Conservation (phyloP, 2,113 vertebrate genomes). For the Aphelocoma coerulescens region DNA sequence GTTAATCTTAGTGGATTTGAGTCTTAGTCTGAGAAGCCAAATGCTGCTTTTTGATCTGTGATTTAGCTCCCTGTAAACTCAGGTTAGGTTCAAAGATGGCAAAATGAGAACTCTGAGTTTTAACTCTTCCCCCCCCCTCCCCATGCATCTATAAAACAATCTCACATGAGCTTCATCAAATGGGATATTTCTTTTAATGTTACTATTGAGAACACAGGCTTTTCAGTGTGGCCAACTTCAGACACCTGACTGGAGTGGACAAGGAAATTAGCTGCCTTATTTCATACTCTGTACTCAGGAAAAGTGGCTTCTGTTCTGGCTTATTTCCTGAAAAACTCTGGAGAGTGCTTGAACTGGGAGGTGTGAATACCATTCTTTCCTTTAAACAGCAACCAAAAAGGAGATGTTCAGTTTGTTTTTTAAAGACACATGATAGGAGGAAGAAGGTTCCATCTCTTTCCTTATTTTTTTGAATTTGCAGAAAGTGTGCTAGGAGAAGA, state of each 20-base stretch:
- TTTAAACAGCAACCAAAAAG: not conserved
- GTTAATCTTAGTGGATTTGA: not conserved
- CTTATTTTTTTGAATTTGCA: not conserved
- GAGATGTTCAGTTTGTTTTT: not conserved
- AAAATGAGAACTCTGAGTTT: not conserved
- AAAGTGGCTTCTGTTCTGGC: not conserved
- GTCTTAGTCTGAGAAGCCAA: not conserved
- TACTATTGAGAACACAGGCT: not conserved
- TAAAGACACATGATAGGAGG: fast-evolving
- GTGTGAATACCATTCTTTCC: not conserved
- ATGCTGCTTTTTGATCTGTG: not conserved
- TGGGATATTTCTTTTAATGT: not conserved
- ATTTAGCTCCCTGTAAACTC: not conserved
- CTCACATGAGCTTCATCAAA: not conserved
- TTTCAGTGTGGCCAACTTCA: not conserved
- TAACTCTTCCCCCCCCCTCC: not conserved
- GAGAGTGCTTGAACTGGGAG: not conserved
- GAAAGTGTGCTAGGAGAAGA: not conserved
- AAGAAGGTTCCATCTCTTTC: not conserved
- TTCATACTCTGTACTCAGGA: not conserved
- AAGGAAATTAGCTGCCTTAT: not conserved
- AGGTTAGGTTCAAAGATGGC: not conserved
- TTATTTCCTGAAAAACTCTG: not conserved
- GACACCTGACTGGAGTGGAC: not conserved
- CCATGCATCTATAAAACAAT: not conserved